Percentiles rank a stretch among this genome's conserved stretches.
Conservation (phyloP, 2,113 vertebrate species). For the Entomyzon cyanotis region DNA sequence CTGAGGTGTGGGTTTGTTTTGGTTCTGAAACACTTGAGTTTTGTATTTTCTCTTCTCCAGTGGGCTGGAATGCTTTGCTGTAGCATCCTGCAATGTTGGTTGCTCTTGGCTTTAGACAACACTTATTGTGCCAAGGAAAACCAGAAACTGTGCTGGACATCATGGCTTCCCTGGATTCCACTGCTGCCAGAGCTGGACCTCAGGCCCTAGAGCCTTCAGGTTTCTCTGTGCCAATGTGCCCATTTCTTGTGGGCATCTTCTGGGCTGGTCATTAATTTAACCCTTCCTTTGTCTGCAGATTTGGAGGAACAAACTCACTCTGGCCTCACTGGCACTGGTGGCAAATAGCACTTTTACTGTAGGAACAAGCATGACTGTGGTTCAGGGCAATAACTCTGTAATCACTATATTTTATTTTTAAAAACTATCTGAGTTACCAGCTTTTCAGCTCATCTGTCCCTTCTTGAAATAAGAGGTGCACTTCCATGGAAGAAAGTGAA, state of each 20-base stretch:
- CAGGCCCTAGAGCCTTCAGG: not conserved
- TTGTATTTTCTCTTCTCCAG: not conserved
- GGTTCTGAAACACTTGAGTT: not conserved
- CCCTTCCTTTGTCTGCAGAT: not conserved
- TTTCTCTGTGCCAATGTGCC: not conserved
- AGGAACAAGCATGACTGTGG: not conserved
- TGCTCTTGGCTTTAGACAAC: not conserved
- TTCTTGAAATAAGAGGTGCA: not conserved
- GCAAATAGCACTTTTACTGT: not conserved
- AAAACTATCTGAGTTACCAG: not conserved
- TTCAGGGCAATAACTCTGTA: not conserved
- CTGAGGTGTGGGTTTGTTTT: not conserved
- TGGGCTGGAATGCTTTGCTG: not conserved
- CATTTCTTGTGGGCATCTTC: not conserved
- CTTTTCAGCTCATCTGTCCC: not conserved
- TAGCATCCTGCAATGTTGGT: rapidly evolving
- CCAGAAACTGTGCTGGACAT: rapidly evolving
- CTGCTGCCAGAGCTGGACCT: not conserved
- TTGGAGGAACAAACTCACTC: not conserved
- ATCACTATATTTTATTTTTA: not conserved
- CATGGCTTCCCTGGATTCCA: rapidly evolving
- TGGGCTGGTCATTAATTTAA: not conserved
- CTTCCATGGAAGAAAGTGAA: not conserved
- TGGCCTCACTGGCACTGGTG: not conserved
- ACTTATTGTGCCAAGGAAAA: not conserved